Base-by-base conservation (phyloP, 2,888 invertebrate species). In the Synergus itoensis region DNA sequence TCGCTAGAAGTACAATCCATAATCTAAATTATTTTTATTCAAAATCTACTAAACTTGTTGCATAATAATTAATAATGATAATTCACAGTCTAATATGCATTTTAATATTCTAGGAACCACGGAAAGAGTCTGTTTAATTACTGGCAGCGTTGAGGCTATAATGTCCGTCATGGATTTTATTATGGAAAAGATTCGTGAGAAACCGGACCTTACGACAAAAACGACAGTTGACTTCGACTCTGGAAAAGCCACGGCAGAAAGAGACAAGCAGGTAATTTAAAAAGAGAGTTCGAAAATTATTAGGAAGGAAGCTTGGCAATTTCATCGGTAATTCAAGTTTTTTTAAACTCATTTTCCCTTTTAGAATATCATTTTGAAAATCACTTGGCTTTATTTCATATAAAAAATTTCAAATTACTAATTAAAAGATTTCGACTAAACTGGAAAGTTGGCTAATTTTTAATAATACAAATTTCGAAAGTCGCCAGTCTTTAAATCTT, bases 161-260 rank as follows among this genome's bases (percentile, higher is more conserved):
- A 95, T 98, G 96, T 95, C 96, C 87, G 98, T 98, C 85, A 94
- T 98, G 93, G 97, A 97, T 91, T 98, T 98, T 92, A 98, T 99
- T 89, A 97, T 97, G 96, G 98, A 98, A 90, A 98, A 98, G 94
- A 98, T 98, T 87, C 96, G 96, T 89, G 98, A 98, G 92, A 98
- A 98, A 91, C 98, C 98, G 77, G 98, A 98, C 92, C 94, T 97
- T 86, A 95, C 96, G 80, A 89, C 91, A 4, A 97, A 97, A 90
- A 95, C 96, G 43, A 96, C 96, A 86, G 93, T 94, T 79, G 96
- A 96, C 83, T 95, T 95, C 85, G 97, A 97, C 91, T 95, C 95
- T 81, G 91, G 92, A 67, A 97, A 97, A 93, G 95, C 96, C 93
- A 95, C 96, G 53, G 96, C 96, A 87, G 98, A 98, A 89, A 95